Base-by-base conservation (phyloP, 2,888 invertebrate species). In the Spilosoma lubricipeda region DNA sequence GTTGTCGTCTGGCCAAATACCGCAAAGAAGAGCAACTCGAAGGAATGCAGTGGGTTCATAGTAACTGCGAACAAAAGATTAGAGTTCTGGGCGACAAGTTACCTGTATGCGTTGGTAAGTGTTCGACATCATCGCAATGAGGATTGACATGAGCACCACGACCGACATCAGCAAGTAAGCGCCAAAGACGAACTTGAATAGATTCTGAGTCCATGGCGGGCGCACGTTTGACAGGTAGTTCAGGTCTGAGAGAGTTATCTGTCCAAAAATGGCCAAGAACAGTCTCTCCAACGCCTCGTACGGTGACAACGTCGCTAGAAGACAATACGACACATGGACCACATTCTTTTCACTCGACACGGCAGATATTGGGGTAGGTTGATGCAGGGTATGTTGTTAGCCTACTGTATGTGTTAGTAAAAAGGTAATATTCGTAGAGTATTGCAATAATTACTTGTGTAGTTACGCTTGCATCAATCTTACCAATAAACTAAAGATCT, bases 71-170 rank as follows among this genome's bases (percentile, higher is more conserved):
- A 96, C 96, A 96, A 94, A 96, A 93, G 92, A 87, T 86, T 77
- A 84, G 81, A 88, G 82, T 84, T 88, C 84, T 89, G 87, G 87
- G 86, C 82, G 87, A 87, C 90, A 90, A 96, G 95, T 97, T 97
- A 99, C 99, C 97, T 99, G 98, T 91, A 99, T 99, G 92, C 99
- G 97, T 95, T 99, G 99, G 96, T 99, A 99, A 90, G 99, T 99
- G 97, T 99, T 99, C 96, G 99, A 99, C 99, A 99, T 99, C 99
- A 99, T 99, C 96, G 99, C 99, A 97, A 99, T 99, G 94, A 99
- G 98, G 93, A 99, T 97, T 96, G 99, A 99, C 96, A 99, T 99
- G 91, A 99, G 97, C 93, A 99, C 99, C 96, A 99, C 98, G 93
- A 99, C 98, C 87, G 99, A 99, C 94, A 99, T 99, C 97, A 99